phyloP scores from a whole-genome alignment of 2,888 invertebrate species.

The Nasonovia ribisnigri region DNA sequence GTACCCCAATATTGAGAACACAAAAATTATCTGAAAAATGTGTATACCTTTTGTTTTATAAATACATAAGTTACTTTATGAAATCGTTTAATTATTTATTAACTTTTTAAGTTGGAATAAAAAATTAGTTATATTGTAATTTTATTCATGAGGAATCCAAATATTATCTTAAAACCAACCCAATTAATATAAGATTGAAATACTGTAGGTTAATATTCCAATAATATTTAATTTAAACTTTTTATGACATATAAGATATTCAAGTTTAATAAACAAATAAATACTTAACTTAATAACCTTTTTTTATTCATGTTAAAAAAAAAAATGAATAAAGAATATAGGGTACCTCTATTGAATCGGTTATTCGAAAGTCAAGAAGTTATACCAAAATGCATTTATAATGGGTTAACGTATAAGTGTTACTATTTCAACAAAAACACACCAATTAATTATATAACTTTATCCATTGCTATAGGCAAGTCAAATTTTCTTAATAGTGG shows the following conservation, averaged over 20 bases:
- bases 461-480: neutral
- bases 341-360: neutral
- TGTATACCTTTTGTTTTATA: neutral
- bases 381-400: neutral
- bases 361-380: neutral
- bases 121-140: neutral
- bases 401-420: neutral
- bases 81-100: neutral
- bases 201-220: neutral
- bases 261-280: neutral
- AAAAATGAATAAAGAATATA: neutral
- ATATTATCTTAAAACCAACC: neutral
- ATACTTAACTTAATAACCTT: neutral
- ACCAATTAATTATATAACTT: neutral
- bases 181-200: neutral
- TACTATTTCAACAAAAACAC: neutral
- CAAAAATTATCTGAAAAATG: constrained; percentile 79
- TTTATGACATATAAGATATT: neutral
- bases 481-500: neutral
- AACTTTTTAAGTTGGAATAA: neutral
- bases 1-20: constrained; percentile 85
- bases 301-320: neutral
- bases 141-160: neutral
- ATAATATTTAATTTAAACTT: neutral
- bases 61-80: neutral